These are phyloP conservation scores for Heliconius himera DNA, from an alignment of 1,140 invertebrate species.

Conservation along the genomic window DNA sequence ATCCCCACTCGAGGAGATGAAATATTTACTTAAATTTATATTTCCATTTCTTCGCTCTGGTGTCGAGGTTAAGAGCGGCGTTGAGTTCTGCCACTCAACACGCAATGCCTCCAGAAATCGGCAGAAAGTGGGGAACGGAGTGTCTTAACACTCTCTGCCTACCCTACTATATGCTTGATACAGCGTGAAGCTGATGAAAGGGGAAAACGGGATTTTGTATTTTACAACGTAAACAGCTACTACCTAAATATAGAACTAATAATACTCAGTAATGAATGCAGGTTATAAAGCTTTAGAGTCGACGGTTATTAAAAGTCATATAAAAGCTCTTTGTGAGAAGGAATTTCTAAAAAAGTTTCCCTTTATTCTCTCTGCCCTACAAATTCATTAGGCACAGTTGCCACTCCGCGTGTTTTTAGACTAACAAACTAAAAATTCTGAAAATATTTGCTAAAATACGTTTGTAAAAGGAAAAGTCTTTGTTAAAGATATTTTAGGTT, in stretches of 20 bases:
- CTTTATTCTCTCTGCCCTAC: slow-evolving; percentile 8
- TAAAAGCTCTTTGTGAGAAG: background rate
- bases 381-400: slow-evolving; percentile 14
- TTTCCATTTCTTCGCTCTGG: no score
- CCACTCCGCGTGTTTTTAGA: background rate
- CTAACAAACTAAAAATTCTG: slow-evolving; percentile 11
- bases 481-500: background rate
- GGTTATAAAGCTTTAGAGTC: background rate
- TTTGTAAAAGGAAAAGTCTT: background rate
- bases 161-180: no score
- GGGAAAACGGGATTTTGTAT: no score
- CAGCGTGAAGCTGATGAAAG: no score
- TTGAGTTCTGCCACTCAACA: no score
- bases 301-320: background rate
- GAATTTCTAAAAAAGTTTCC: slow-evolving; percentile 7
- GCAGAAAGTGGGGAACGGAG: no score
- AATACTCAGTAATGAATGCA: background rate
- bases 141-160: no score
- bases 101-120: no score
- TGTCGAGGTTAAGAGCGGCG: no score
- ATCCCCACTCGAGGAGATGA: no score
- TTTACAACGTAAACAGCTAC: background rate
- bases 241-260: background rate
- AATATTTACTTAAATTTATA: no score
- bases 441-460: background rate